Evolutionary conservation across 2,113 vertebrate species (phyloP), one percentile per base, ranked within the genome.

Genomic region (Syngnathoides biaculeatus): DNA sequence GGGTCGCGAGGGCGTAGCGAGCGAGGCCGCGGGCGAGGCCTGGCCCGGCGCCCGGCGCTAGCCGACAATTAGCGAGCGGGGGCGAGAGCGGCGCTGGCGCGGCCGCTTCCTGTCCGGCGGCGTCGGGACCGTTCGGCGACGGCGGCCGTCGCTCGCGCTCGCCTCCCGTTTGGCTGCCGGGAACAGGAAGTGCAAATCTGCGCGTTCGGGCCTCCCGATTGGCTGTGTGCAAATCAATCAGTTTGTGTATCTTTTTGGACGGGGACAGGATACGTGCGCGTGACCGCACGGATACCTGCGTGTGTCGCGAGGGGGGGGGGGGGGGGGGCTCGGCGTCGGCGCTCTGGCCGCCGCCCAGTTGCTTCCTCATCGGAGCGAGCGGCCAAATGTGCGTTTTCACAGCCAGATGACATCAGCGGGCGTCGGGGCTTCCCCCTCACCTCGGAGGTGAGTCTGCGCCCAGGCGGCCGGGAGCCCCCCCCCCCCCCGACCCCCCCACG

Each of bases 371-470:
- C 95, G 95, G 93, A 95, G 93, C 90, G 89, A 94, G 92, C 79
- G 92, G 93, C 89, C 94, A 95, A 69, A 65, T 87, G 87, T 92
- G 80, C 85, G 82, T 90, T 92, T 95, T 98, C 90, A 87, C 94
- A 96, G 95, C 96, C 96, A 98, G 94, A 94, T 95, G 93, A 94
- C 94, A 96, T 95, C 94, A 94, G 65, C 39, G 59, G 26, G 30
- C 57, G 72, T 61, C 19, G 48, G n/a, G 48, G 48, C 11, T 52
- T 22, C 20, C 48, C 48, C 48, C 48, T 45, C 50, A 53, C 67
- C 58, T 17, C 39, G 82, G 81, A 90, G 89, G 88, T 91, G 88
- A 57, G 55, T 26, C 12, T 87, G 77, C 85, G 87, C 88, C 89
- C 73, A 84, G 55, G 62, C 73, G 84, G 82, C n/a, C n/a, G n/a